phyloP scores from a whole-genome alignment of 2,888 invertebrate genomes.

The Arge pagana region DNA sequence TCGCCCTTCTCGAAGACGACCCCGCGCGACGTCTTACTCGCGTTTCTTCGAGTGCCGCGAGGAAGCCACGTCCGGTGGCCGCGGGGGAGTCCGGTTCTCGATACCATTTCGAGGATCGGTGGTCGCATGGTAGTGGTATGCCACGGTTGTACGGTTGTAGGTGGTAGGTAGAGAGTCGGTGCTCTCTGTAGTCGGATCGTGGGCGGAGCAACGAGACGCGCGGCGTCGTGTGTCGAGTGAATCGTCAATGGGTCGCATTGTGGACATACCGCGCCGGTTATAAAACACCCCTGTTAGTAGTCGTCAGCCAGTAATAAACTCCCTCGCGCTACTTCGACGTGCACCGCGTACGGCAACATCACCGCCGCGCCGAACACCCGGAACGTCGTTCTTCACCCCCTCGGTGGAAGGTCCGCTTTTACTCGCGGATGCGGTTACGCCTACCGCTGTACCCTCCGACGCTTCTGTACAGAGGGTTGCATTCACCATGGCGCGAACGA shows the following conservation, averaged over 20 bases:
- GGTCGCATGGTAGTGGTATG: too few relatives aligned
- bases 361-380: too few relatives aligned
- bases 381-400: too few relatives aligned
- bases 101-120: not conserved
- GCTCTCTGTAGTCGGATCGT: constrained; percentile 52
- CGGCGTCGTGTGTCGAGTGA: constrained; percentile 47
- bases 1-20: too few relatives aligned
- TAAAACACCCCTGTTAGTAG: constrained; percentile 12
- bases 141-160: too few relatives aligned
- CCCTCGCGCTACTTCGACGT: constrained; percentile 12
- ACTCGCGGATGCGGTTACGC: too few relatives aligned
- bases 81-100: constrained; percentile 6
- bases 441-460: constrained; percentile 16
- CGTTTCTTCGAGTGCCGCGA: not conserved
- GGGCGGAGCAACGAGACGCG: constrained; percentile 53
- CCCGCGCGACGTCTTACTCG: too few relatives aligned
- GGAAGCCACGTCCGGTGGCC: constrained; percentile 1
- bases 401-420: too few relatives aligned
- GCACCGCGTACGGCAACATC: not conserved
- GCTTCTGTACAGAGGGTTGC: constrained; percentile 12
- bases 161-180: constrained; percentile 11
- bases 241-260: constrained; percentile 19
- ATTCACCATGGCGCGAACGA: constrained; percentile 2
- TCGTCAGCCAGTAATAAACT: constrained; percentile 14
- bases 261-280: constrained; percentile 13